phyloP scores from a whole-genome alignment of 2,888 invertebrate species.

The Tholera decimalis region DNA sequence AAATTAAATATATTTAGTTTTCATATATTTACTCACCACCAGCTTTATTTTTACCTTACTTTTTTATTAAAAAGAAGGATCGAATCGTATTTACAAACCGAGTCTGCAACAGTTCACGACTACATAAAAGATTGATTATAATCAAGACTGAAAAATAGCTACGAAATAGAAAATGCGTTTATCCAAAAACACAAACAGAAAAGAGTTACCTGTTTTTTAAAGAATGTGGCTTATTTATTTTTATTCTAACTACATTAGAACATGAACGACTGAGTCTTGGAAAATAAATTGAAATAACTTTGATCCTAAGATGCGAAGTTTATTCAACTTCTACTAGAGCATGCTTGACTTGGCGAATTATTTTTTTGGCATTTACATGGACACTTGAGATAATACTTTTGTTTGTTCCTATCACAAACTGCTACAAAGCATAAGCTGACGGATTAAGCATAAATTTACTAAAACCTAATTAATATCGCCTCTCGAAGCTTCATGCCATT shows the following conservation, averaged over 20 bases:
- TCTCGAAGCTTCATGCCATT: constrained; percentile 6
- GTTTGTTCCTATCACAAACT: constrained; percentile 26
- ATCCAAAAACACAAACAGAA: not conserved
- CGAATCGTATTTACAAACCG: not conserved
- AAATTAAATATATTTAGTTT: not conserved
- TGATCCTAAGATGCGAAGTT: not conserved
- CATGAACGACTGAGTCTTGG: not conserved
- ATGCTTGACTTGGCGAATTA: constrained; percentile 9
- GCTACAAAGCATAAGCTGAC: constrained; percentile 34
- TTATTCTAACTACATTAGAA: not conserved
- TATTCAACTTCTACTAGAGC: constrained; percentile 7
- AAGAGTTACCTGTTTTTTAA: not conserved
- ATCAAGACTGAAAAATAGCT: not conserved
- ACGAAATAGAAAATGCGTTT: not conserved
- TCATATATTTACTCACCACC: not conserved
- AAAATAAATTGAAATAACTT: constrained; percentile 14
- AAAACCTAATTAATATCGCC: constrained; percentile 30
- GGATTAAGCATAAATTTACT: constrained; percentile 15
- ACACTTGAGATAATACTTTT: constrained; percentile 19
- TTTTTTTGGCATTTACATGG: constrained; percentile 21
- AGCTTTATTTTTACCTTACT: not conserved
- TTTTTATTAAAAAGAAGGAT: not conserved
- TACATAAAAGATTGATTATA: not conserved
- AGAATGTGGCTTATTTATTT: not conserved
- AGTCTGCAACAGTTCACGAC: not conserved